Evolutionary conservation across 2,113 vertebrate species (phyloP).

Genomic region (Galeopterus variegatus): DNA sequence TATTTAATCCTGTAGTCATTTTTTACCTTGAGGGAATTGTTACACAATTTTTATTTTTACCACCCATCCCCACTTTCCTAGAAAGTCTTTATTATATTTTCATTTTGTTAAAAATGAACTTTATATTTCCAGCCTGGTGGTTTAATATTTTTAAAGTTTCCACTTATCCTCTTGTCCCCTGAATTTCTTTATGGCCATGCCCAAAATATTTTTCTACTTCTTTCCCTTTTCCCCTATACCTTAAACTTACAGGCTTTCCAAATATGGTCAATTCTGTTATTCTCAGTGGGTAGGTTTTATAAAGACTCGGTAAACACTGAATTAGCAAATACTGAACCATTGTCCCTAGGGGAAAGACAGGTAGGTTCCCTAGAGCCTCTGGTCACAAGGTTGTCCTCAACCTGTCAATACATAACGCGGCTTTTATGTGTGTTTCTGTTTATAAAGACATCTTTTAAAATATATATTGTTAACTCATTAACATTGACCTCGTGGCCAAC

Average conservation of each 20-base stretch:
- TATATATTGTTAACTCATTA: not conserved
- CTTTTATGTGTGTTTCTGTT: not conserved
- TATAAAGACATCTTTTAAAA: not conserved
- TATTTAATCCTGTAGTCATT: not conserved
- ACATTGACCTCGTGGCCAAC: not conserved
- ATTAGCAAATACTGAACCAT: not conserved
- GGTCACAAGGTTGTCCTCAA: not conserved
- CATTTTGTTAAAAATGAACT: not conserved
- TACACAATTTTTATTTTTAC: not conserved
- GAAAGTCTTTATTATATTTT: conserved; percentile 11
- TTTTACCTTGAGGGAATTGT: not conserved
- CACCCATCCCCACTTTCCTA: not conserved
- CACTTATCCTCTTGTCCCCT: not conserved
- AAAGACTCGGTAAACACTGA: not conserved
- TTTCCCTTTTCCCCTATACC: not conserved
- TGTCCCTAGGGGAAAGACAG: not conserved
- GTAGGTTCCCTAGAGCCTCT: not conserved
- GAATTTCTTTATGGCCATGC: not conserved
- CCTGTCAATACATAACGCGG: not conserved
- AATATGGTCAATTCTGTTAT: not conserved
- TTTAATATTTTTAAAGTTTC: not conserved
- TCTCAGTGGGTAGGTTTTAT: not conserved
- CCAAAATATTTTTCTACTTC: not conserved
- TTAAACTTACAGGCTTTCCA: not conserved
- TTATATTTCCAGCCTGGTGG: not conserved